Percentiles rank a stretch among this genome's conserved stretches.
These are phyloP conservation scores for Pemphigus obesinymphae DNA, from an alignment of 1,140 invertebrate genomes.

Conservation along the genomic window DNA sequence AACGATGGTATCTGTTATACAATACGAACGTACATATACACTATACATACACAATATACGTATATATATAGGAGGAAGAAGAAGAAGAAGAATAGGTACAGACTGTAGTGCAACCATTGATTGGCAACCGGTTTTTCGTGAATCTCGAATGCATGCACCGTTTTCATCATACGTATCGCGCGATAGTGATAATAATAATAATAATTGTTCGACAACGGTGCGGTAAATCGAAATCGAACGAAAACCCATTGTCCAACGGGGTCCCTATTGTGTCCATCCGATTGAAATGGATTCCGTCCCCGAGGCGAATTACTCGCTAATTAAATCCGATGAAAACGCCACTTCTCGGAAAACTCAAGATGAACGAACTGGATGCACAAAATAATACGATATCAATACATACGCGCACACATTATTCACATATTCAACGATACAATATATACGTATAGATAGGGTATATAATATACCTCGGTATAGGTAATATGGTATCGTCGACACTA, in stretches of 20 bases:
- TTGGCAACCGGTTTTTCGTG: constrained; percentile 32
- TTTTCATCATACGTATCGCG: background rate
- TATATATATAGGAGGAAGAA: background rate
- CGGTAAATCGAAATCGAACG: constrained; percentile 37
- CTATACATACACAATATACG: background rate
- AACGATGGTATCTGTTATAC: background rate
- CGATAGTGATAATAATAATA: constrained; percentile 11
- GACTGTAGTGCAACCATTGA: background rate
- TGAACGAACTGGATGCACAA: constrained; percentile 17
- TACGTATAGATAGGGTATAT: background rate
- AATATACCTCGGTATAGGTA: background rate
- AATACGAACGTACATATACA: background rate
- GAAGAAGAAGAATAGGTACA: background rate
- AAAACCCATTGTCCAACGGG: constrained; percentile 19
- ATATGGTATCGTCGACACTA: no score
- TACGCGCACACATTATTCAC: background rate
- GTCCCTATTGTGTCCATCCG: constrained; percentile 30
- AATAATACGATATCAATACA: background rate
- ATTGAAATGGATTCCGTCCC: constrained; percentile 27
- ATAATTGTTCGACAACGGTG: constrained; percentile 10
- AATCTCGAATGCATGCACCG: background rate
- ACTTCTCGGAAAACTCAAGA: constrained; percentile 9
- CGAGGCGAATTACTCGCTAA: constrained; percentile 35
- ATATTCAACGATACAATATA: background rate
- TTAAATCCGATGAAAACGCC: background rate